These are phyloP conservation scores for Gerris buenoi DNA, from an alignment of 1,140 invertebrate genomes.

Conservation along the genomic window DNA sequence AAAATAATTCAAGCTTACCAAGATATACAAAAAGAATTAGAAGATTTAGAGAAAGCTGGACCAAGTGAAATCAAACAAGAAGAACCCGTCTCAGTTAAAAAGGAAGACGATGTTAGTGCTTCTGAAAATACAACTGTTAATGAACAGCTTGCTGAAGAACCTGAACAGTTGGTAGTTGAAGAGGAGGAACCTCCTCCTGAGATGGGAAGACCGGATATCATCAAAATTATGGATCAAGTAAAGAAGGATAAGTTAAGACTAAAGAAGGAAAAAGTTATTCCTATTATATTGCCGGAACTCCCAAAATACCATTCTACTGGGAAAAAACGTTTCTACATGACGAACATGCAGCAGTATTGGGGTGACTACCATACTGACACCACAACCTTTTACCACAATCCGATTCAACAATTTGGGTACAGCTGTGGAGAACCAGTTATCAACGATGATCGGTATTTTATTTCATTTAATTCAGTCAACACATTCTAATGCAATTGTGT, in stretches of 20 bases:
- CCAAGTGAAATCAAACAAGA: too few relatives aligned
- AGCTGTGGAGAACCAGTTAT: background rate
- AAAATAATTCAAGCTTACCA: background rate
- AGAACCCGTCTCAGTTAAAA: too few relatives aligned
- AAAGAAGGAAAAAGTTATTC: background rate
- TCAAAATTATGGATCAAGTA: background rate
- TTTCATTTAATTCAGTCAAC: too few relatives aligned
- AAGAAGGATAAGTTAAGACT: background rate
- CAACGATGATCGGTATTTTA: background rate
- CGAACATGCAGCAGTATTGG: background rate
- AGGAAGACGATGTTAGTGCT: too few relatives aligned
- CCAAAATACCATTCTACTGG: background rate
- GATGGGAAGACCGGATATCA: background rate
- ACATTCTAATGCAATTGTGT: too few relatives aligned
- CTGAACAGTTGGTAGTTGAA: too few relatives aligned
- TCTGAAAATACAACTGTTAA: too few relatives aligned
- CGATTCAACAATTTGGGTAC: background rate
- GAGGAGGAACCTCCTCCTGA: too few relatives aligned
- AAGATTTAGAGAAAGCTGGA: too few relatives aligned
- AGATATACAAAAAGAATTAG: background rate
- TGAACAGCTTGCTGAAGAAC: too few relatives aligned
- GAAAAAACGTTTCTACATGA: background rate
- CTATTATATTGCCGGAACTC: background rate
- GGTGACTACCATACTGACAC: background rate
- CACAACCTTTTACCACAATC: background rate